Percentiles rank a stretch among this genome's conserved stretches.
Conservation (phyloP, 2,113 vertebrate genomes). For the Larimichthys polyactis region DNA sequence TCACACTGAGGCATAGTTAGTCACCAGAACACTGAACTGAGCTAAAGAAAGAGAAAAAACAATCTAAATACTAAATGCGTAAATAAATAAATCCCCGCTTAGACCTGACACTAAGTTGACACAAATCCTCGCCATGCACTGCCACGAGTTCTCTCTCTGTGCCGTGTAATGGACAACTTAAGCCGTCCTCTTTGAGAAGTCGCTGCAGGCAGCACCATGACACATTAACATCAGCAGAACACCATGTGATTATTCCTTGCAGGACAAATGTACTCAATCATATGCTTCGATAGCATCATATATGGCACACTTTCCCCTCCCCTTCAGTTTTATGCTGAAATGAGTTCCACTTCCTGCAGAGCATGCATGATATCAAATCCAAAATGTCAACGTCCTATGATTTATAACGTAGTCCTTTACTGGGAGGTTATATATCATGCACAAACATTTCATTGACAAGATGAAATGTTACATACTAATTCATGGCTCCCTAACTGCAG, state of each 20-base stretch:
- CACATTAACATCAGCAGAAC: conserved; percentile 46
- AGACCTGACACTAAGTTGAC: conserved; percentile 36
- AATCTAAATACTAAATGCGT: conserved; percentile 10
- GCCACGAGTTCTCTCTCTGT: conserved; percentile 9
- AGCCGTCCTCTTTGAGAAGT: conserved; percentile 43
- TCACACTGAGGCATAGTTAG: conserved; percentile 11
- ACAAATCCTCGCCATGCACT: conserved; percentile 51
- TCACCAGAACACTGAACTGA: conserved; percentile 26
- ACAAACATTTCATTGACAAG: conserved; percentile 57
- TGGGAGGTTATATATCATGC: conserved; percentile 54
- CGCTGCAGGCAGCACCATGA: conserved; percentile 36
- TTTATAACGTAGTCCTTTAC: conserved; percentile 50
- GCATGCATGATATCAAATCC: conserved; percentile 60
- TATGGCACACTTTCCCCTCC: conserved; percentile 31
- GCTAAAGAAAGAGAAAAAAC: conserved; percentile 4
- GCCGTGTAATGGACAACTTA: conserved; percentile 52
- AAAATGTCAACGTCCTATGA: conserved; percentile 62
- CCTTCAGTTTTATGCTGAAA: conserved; percentile 46
- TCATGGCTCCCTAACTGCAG: conserved; percentile 47
- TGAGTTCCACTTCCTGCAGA: conserved; percentile 51
- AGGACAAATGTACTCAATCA: conserved; percentile 66
- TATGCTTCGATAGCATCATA: conserved; percentile 57
- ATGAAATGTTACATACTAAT: conserved; percentile 66
- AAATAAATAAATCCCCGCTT: conserved; percentile 50
- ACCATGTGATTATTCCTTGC: conserved; percentile 56